These are phyloP conservation scores for Anoura caudifer DNA, from an alignment of 2,113 vertebrate genomes.

Conservation along the genomic window DNA sequence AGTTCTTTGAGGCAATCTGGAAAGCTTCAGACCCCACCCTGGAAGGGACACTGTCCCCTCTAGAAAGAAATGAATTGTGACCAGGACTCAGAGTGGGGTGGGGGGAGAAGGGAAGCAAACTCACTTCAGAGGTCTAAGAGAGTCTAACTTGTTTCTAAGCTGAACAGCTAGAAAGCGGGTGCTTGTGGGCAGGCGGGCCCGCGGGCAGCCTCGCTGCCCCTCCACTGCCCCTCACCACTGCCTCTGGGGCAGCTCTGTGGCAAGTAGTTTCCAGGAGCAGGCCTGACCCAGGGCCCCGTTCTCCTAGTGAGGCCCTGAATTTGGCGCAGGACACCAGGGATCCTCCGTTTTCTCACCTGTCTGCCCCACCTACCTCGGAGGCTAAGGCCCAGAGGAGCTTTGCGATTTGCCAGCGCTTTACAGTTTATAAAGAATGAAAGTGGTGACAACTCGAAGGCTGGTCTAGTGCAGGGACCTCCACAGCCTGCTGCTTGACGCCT, in stretches of 20 bases:
- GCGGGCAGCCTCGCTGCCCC: no score
- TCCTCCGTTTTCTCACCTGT: not conserved
- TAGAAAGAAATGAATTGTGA: not conserved
- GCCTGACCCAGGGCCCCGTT: not conserved
- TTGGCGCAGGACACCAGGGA: not conserved
- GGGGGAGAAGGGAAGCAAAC: not conserved
- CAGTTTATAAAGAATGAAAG: conserved; percentile 6
- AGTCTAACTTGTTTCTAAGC: not conserved
- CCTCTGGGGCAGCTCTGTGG: not conserved
- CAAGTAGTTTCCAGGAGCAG: not conserved
- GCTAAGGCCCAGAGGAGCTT: not conserved
- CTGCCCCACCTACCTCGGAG: not conserved
- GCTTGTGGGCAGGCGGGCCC: no score
- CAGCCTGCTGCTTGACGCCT: not conserved
- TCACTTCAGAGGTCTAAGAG: not conserved
- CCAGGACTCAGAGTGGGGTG: not conserved
- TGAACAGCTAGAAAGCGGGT: not conserved
- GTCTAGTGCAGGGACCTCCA: not conserved
- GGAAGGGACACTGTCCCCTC: not conserved
- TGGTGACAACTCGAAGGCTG: conserved; percentile 35
- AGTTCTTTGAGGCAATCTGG: not conserved
- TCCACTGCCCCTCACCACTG: no score
- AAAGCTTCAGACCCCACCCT: not conserved
- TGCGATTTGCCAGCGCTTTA: not conserved
- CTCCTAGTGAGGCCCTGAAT: not conserved